Percentiles rank a stretch among this genome's conserved stretches.
Conservation (phyloP, 2,797 vertebrate species). For the Betta splendens region DNA sequence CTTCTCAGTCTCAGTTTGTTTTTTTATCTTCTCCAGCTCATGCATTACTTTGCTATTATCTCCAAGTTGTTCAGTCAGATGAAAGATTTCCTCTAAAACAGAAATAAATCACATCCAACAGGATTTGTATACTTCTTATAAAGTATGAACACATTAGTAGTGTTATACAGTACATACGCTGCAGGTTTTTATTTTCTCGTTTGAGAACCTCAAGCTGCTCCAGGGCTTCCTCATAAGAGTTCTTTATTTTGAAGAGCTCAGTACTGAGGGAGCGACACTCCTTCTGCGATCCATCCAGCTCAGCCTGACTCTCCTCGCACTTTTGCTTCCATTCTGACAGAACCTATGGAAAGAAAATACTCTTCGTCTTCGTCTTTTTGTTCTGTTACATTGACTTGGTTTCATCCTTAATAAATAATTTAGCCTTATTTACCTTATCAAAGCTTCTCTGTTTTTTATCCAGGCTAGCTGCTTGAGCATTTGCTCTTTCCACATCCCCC, state of each 20-base stretch:
- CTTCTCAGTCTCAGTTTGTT: conserved; percentile 83
- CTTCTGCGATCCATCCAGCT: conserved; percentile 83
- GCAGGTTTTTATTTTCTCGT: conserved; percentile 85
- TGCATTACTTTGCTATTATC: conserved; percentile 82
- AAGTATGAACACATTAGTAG: background rate
- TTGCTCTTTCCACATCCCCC: conserved; percentile 82
- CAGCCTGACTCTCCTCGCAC: conserved; percentile 82
- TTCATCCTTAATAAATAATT: no score
- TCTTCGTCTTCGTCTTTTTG: no score
- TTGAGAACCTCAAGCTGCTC: conserved; percentile 83
- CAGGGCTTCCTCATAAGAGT: conserved; percentile 79
- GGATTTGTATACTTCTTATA: background rate
- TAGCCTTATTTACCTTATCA: conserved; percentile 72
- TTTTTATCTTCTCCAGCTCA: conserved; percentile 85
- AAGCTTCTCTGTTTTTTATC: conserved; percentile 88
- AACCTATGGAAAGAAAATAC: conserved; percentile 40
- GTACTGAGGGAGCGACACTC: conserved; percentile 82
- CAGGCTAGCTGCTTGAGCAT: conserved; percentile 79
- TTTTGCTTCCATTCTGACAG: conserved; percentile 84
- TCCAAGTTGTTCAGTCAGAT: conserved; percentile 84
- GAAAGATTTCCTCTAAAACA: conserved; percentile 83
- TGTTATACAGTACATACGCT: conserved; percentile 58
- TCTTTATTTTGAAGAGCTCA: conserved; percentile 86
- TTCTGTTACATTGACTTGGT: no score
- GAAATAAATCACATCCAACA: background rate